Percentiles rank a stretch among this genome's conserved stretches.
Conservation (phyloP, 2,113 vertebrate species). For the Sardina pilchardus region DNA sequence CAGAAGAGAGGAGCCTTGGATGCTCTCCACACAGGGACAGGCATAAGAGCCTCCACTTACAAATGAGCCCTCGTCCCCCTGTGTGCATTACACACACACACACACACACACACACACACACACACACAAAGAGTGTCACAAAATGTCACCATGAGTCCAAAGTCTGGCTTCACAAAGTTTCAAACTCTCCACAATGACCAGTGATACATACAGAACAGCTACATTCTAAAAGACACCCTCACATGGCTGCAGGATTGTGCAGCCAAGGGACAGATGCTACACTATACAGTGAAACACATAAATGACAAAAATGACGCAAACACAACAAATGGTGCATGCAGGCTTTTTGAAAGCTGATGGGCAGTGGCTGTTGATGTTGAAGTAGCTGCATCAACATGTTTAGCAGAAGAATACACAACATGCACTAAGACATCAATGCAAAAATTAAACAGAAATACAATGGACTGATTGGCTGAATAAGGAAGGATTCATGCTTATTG, state of each 20-base stretch:
- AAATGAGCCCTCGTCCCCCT: conserved; percentile 70
- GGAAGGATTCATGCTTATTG: too few relatives aligned
- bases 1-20: conserved; percentile 80
- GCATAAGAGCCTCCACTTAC: conserved; percentile 65
- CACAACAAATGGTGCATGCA: background rate
- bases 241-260: background rate
- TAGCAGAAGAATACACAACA: background rate
- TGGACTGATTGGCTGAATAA: background rate
- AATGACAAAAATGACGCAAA: background rate
- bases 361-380: background rate
- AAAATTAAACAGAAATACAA: background rate
- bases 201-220: background rate
- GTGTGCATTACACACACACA: conserved; percentile 25
- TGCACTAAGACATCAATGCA: background rate
- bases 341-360: background rate
- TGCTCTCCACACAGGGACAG: conserved; percentile 86
- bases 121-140: background rate
- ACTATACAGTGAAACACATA: background rate
- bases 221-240: background rate
- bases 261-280: background rate
- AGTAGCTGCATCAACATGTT: background rate
- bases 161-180: background rate
- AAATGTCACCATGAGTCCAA: background rate
- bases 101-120: background rate
- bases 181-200: background rate